Evolutionary conservation across 2,888 invertebrate species (phyloP), one percentile per base, ranked within the genome.

Genomic region (Scelioninae gen. 2): DNA sequence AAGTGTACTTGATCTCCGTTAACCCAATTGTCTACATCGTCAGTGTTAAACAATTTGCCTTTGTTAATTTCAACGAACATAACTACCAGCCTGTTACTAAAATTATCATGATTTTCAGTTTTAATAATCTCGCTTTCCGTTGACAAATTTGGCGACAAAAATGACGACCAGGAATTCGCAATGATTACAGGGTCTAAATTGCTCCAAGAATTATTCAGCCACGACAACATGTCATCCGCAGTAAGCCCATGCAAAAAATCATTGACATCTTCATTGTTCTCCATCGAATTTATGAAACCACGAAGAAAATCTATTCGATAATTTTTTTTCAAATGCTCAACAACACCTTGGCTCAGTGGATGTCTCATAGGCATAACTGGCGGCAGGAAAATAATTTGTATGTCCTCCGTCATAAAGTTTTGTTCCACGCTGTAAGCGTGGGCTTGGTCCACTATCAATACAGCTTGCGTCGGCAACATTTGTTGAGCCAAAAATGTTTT

Each of bases 341-440:
- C 28, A 0, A 69, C 7, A 1, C 53, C 61, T 19, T 45, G 46
- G 18, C 46, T 31, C 9, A 61, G 5, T 0, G 69, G 69, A 19
- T 69, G 52, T 13, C 18, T 37, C 19, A 60, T 7, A n/a, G 45
- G 61, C 69, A 60, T 63, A n/a, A 70, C 60, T 1, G 63, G 69
- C 0, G 69, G 69, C 41, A 69, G 19, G 3, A 39, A 45, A n/a
- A 61, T 11, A 9, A 69, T 22, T 31, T 53, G 25, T 2, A 69
- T 46, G 15, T 63, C 69, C 0, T 70, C 63, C 0, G 10, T 11
- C 2, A 53, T 25, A 19, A 53, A 63, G 9, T 41, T 39, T 13
- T 55, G 41, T 6, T 55, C 46, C 2, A 70, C 57, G 19, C 48
- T 63, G 10, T 46, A 63, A n/a, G 46, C 22, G 10, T 50, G 9